phyloP scores from a whole-genome alignment of 2,797 vertebrate genomes.

The Lemur catta region DNA sequence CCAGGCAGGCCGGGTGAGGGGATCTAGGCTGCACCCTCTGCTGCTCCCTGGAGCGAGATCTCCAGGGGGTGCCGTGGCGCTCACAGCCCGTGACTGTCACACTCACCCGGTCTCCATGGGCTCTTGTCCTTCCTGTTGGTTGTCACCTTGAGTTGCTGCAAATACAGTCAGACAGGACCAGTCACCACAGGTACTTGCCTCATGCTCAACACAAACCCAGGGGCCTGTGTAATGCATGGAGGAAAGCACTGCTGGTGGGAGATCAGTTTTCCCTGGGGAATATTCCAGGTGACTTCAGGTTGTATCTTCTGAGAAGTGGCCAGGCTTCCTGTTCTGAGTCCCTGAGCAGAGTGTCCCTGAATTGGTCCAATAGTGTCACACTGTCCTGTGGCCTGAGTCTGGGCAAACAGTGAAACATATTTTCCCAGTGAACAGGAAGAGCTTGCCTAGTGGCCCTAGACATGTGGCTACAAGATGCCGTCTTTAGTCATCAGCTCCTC shows the following conservation, averaged over 20 bases:
- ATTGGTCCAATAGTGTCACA: neutral
- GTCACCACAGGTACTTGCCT: neutral
- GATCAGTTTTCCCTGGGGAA: neutral
- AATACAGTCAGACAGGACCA: neutral
- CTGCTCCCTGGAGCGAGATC: neutral
- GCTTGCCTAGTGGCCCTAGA: neutral
- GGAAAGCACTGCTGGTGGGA: neutral
- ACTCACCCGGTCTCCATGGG: neutral
- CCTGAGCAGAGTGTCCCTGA: neutral
- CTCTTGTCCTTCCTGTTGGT: neutral
- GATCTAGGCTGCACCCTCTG: neutral
- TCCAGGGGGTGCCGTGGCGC: fast-evolving
- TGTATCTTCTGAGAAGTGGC: neutral
- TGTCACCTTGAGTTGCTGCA: neutral
- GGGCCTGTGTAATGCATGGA: neutral
- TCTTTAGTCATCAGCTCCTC: too few relatives aligned
- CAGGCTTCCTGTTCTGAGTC: neutral
- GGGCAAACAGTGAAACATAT: neutral
- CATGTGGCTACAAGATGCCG: too few relatives aligned
- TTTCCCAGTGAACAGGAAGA: neutral
- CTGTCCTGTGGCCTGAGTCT: neutral
- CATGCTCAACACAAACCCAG: neutral
- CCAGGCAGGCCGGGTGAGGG: neutral
- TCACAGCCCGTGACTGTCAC: neutral
- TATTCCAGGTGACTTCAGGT: neutral